phyloP scores from a whole-genome alignment of 1,140 invertebrate species.

The Bemisia tabaci region DNA sequence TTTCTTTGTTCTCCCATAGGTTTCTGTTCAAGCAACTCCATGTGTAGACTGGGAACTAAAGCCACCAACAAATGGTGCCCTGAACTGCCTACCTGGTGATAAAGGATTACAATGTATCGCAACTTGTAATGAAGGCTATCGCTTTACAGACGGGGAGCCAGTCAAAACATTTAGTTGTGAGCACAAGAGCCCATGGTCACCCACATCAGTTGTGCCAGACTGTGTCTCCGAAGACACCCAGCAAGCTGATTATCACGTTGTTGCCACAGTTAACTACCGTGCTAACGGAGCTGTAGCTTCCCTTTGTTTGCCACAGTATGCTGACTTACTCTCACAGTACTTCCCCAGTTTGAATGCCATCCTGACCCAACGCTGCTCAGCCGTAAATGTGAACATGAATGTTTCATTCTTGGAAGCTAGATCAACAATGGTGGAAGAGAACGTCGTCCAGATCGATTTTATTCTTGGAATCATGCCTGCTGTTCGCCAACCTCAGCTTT shows the following conservation, averaged over 20 bases:
- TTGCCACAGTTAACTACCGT: conserved; percentile 74
- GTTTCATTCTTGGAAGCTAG: conserved; percentile 74
- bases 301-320: conserved; percentile 73
- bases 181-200: conserved; percentile 61
- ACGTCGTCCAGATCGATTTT: conserved; percentile 48
- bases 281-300: conserved; percentile 74
- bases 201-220: conserved; percentile 75
- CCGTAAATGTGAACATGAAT: conserved; percentile 88
- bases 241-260: conserved; percentile 84
- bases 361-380: conserved; percentile 80
- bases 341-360: conserved; percentile 66
- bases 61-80: conserved; percentile 69
- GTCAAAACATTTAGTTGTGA: conserved; percentile 76
- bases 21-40: conserved; percentile 78
- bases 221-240: conserved; percentile 89
- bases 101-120: conserved; percentile 76
- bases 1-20: too few species aligned
- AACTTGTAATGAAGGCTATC: conserved; percentile 69
- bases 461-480: conserved; percentile 49
- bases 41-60: conserved; percentile 90
- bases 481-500: conserved; percentile 73
- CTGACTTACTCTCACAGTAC: conserved; percentile 64
- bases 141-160: conserved; percentile 81
- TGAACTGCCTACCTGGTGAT: conserved; percentile 72
- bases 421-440: conserved; percentile 63